Evolutionary conservation across 2,113 vertebrate species (phyloP).

Genomic region (Pluvianellus socialis): DNA sequence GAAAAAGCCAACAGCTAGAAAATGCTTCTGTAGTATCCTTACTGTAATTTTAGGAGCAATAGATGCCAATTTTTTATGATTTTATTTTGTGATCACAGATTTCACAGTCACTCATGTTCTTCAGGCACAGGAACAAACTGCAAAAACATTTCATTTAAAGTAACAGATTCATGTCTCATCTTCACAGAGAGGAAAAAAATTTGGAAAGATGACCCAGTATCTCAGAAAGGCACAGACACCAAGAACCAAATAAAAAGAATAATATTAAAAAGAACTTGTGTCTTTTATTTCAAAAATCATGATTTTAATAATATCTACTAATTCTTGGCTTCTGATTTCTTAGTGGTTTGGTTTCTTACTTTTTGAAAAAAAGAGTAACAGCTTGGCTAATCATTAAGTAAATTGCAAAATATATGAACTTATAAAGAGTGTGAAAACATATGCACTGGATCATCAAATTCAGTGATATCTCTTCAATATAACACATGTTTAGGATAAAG

Average conservation of each 20-base stretch:
- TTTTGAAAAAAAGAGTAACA: not conserved
- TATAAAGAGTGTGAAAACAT: not conserved
- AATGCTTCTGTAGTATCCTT: not conserved
- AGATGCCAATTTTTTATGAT: not conserved
- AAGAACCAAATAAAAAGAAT: not conserved
- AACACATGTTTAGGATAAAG: not conserved
- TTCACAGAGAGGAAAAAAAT: not conserved
- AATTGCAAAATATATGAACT: not conserved
- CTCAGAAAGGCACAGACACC: not conserved
- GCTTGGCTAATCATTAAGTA: not conserved
- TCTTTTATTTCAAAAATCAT: not conserved
- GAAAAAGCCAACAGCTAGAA: not conserved
- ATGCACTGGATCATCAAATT: not conserved
- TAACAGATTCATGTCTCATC: not conserved
- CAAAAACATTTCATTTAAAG: not conserved
- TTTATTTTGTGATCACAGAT: not conserved
- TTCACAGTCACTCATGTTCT: not conserved
- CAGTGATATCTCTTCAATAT: not conserved
- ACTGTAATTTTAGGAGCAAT: not conserved
- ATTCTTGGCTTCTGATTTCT: not conserved
- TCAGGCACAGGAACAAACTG: not conserved
- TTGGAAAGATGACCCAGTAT: not conserved
- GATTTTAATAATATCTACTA: not conserved
- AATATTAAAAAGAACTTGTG: not conserved
- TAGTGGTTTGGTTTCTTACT: not conserved